phyloP scores from a whole-genome alignment of 2,797 vertebrate species.

The Melanotaenia maccullochi region DNA sequence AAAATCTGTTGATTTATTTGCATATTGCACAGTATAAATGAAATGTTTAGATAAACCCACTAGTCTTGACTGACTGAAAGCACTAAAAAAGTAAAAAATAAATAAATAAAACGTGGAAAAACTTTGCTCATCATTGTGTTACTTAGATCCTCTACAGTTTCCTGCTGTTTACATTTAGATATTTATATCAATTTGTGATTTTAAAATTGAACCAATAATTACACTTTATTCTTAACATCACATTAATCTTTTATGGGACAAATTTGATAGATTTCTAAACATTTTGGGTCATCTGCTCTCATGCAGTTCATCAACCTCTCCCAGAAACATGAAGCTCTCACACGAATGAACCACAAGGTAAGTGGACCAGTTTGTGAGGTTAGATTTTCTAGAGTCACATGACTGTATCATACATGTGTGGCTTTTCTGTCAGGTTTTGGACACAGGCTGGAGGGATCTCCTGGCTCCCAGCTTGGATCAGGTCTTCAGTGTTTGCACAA shows the following conservation, averaged over 20 bases:
- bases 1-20: not conserved
- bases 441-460: slow-evolving; percentile 89
- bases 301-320: slow-evolving; percentile 91
- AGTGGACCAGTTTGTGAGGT: not conserved
- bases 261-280: not conserved
- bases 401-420: not conserved
- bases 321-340: slow-evolving; percentile 84
- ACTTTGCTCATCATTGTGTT: not conserved
- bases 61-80: not conserved
- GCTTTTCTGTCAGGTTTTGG: slow-evolving; percentile 82
- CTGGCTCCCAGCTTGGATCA: slow-evolving; percentile 90
- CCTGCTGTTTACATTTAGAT: not conserved
- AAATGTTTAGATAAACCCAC: not conserved
- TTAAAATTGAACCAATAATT: not conserved
- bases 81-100: not conserved
- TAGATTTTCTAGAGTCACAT: not conserved
- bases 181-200: not conserved
- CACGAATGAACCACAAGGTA: slow-evolving; percentile 90
- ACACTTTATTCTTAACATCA: not conserved
- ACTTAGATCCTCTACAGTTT: not conserved
- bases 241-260: not conserved
- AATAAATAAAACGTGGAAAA: too few species aligned
- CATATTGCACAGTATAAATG: not conserved
- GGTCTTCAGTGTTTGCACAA: slow-evolving; percentile 88
- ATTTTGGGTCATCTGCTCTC: not conserved